Evolutionary conservation across 2,797 vertebrate genomes (phyloP), one percentile per base, ranked within the genome.

Genomic region (Tamandua tetradactyla): DNA sequence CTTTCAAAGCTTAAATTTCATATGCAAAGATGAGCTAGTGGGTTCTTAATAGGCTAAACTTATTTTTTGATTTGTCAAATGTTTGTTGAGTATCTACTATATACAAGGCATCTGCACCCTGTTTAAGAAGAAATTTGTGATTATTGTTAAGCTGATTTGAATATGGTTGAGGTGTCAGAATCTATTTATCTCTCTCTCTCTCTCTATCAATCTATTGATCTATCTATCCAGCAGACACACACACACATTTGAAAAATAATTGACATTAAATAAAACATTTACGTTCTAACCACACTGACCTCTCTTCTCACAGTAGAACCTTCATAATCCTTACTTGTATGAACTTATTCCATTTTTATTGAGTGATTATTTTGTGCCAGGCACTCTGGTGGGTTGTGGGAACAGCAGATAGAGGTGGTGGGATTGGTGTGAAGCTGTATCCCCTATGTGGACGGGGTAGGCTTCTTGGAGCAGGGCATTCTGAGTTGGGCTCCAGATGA

Each of bases 91-190:
- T 57, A 23, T 42, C 25, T 78, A 49, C 52, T 57, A 23, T 42
- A 20, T 78, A 49, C 52, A 66, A 57, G 55, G 47, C 6, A 62
- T 14, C 3, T 74, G 2, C 49, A 59, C 40, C 32, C 17, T 30
- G 47, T 78, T 9, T 64, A 52, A 78, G 72, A 88, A 74, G 55
- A 64, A 25, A 61, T 10, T 76, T 69, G 44, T 27, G 44, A 68
- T 88, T 78, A 75, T 13, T 37, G 14, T 93, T 55, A 93, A 81
- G 23, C 20, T 88, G 82, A 84, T 75, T 94, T 78, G 93, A 90
- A 69, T 84, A 37, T 10, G 5, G 14, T 18, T 23, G 32, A 91
- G 64, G 64, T 82, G 14, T n/a, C 40, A 13, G n/a, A n/a, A n/a
- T n/a, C n/a, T n/a, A n/a, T n/a, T 69, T 80, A 64, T 30, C 22